A percentile compares a stretch with the other conserved stretches of the same genome.
These are phyloP conservation scores for Proteles cristata DNA, from an alignment of 2,113 vertebrate genomes.

Conservation along the genomic window DNA sequence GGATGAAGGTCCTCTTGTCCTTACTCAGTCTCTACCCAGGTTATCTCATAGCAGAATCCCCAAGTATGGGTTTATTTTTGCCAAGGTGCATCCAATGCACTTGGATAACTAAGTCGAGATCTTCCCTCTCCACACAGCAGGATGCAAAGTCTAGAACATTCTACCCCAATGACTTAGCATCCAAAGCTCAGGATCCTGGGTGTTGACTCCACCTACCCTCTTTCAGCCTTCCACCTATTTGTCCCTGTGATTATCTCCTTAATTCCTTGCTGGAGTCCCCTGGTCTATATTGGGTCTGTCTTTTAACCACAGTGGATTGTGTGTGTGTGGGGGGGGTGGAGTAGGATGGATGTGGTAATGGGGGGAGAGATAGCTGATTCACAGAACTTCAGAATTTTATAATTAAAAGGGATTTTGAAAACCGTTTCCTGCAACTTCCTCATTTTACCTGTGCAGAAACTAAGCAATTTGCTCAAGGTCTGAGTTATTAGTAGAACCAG, in stretches of 20 bases:
- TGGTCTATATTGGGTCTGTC: background rate
- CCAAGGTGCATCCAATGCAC: background rate
- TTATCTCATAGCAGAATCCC: background rate
- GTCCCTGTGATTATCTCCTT: background rate
- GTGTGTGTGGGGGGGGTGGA: too few species aligned
- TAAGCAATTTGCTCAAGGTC: background rate
- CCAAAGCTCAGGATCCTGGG: background rate
- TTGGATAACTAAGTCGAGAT: background rate
- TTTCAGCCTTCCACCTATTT: background rate
- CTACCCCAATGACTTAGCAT: background rate
- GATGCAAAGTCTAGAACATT: background rate
- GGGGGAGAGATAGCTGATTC: background rate
- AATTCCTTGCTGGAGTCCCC: background rate
- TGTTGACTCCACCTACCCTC: background rate
- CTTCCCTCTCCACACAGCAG: background rate
- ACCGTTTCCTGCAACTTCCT: background rate
- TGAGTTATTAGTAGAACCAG: background rate
- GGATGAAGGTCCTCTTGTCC: background rate
- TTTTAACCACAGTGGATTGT: background rate
- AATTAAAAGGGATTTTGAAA: background rate
- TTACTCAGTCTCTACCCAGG: background rate
- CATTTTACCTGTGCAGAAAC: background rate
- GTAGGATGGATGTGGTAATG: background rate
- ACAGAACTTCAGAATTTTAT: background rate
- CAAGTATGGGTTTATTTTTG: background rate